Base-by-base conservation (phyloP, 2,888 invertebrate species). In the Stenotaenia linearis region DNA sequence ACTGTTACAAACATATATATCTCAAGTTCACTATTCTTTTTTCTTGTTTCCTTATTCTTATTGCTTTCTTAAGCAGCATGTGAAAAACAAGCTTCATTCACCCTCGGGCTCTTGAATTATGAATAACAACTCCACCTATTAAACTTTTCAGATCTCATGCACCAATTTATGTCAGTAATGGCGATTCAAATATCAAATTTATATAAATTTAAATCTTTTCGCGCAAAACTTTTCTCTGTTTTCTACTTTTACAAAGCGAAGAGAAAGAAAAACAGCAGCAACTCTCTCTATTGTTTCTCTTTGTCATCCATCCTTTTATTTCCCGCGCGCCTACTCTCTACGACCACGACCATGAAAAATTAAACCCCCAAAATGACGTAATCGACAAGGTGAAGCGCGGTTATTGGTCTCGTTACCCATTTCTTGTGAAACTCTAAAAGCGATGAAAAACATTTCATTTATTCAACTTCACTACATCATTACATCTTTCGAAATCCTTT, bases 321-420 rank as follows among this genome's bases (percentile, higher is more conserved):
- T 69, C 5, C 10, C 28, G 12, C 45, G 45, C 25, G 25, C 25
- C 5, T 28, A 69, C 69, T 69, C 28, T 69, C 50, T 50, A 18
- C 50, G 25, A 69, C 18, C 50, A 69, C 25, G 69, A 69, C 69
- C 69, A n/a, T 69, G 69, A 69, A 69, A 69, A 69, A 69, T 69
- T 12, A 1, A 69, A 28, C 15, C 25, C 25, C 28, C 12, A 69
- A 28, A 69, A 69, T 28, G 50, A 50, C 50, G 50, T 50, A 69
- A 69, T 28, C 28, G 25, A 50, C 28, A 69, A 6, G 69, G 23
- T 69, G 25, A 69, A 69, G 69, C 25, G 69, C 25, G 69, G 69
- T 69, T 69, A 28, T 69, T 69, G 69, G 69, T 69, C 69, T 28
- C 69, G 25, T 69, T 69, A 69, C 69, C 69, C 69, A 69, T n/a